Conservation (phyloP, 2,113 vertebrate genomes). For the Pelmatolapia mariae region DNA sequence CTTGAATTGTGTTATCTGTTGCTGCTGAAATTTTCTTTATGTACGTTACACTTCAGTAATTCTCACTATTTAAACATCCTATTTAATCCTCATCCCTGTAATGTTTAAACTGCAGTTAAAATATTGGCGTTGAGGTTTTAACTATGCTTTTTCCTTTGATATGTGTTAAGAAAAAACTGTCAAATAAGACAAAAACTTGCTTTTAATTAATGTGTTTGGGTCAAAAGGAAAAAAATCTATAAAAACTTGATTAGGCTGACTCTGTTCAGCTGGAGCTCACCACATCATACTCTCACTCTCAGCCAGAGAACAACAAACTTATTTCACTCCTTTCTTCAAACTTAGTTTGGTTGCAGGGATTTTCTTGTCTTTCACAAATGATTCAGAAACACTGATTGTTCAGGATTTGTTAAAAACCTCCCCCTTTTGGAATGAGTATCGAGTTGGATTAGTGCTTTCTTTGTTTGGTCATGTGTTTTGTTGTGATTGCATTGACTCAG, state of each 20-base stretch:
- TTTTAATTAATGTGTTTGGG: neutral
- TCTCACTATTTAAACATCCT: neutral
- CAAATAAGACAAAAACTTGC: neutral
- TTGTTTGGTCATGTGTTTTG: neutral
- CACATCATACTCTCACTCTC: neutral
- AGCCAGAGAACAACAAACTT: neutral
- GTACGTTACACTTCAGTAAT: neutral
- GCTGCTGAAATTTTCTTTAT: neutral
- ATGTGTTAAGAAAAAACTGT: neutral
- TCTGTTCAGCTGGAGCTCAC: neutral
- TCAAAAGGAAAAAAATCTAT: neutral
- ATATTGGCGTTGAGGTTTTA: neutral
- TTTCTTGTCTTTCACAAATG: neutral
- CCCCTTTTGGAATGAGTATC: neutral
- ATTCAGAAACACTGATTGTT: neutral
- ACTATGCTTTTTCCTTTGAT: neutral
- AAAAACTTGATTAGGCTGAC: neutral
- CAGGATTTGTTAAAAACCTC: neutral
- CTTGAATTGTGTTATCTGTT: fast-evolving
- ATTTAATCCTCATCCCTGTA: neutral
- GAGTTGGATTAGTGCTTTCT: neutral
- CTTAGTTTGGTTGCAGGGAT: neutral
- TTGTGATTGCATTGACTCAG: neutral
- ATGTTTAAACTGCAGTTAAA: neutral
- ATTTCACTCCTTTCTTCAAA: neutral